These are phyloP conservation scores for Drosophila recens DNA, from an alignment of 2,888 invertebrate species.

Conservation along the genomic window DNA sequence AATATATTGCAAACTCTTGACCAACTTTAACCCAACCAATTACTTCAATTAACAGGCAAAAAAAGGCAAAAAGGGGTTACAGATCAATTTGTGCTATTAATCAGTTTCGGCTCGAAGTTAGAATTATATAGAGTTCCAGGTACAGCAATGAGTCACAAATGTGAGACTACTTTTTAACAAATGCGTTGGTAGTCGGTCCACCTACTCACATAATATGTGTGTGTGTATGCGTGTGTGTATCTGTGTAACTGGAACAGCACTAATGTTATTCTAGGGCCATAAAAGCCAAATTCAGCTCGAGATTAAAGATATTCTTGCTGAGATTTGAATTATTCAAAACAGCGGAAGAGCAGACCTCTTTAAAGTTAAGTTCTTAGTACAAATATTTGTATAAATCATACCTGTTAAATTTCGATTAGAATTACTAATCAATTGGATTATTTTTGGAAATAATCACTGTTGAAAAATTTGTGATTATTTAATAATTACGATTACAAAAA, in stretches of 20 bases:
- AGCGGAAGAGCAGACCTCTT: constrained; percentile 13
- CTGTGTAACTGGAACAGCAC: constrained; percentile 71
- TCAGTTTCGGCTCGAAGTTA: constrained; percentile 19
- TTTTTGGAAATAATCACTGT: too few relatives aligned
- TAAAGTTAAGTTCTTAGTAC: constrained; percentile 14
- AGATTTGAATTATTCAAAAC: constrained; percentile 64
- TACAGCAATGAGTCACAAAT: constrained; percentile 42
- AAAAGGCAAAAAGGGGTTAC: constrained; percentile 15
- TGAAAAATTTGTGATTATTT: too few relatives aligned
- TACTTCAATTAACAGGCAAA: constrained; percentile 25
- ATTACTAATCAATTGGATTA: too few relatives aligned
- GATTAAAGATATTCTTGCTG: constrained; percentile 34
- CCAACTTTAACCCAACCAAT: constrained; percentile 23
- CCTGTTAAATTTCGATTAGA: too few relatives aligned
- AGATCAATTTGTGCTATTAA: constrained; percentile 31
- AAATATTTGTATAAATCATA: not conserved
- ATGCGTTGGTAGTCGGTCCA: constrained; percentile 50
- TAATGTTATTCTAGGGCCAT: constrained; percentile 68
- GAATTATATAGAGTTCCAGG: constrained; percentile 15
- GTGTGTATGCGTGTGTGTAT: constrained; percentile 14
- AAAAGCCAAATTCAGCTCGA: constrained; percentile 42
- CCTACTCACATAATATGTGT: constrained; percentile 21
- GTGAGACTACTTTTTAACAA: constrained; percentile 26
- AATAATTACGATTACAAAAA: too few relatives aligned
- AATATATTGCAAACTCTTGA: constrained; percentile 13